Evolutionary conservation across 2,113 vertebrate species (phyloP).

Genomic region (Ahaetulla prasina): DNA sequence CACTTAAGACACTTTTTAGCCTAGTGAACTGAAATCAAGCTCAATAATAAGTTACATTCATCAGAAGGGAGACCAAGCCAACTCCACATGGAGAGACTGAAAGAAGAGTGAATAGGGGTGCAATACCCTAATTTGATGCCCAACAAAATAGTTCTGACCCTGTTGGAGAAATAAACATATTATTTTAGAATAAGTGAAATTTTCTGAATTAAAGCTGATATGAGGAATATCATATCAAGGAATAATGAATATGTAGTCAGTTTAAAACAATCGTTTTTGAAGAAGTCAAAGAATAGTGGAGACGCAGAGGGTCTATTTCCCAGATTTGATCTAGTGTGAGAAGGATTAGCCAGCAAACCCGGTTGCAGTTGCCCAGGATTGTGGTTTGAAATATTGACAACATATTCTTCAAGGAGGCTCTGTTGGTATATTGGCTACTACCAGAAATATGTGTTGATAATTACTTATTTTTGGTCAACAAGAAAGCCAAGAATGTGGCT

Average conservation of each 20-base stretch:
- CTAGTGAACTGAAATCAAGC: neutral
- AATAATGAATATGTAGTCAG: neutral
- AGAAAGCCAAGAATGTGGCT: too few species aligned
- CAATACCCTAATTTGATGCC: neutral
- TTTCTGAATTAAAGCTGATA: neutral
- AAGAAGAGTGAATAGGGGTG: neutral
- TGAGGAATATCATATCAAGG: neutral
- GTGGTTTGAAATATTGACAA: too few species aligned
- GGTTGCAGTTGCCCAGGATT: too few species aligned
- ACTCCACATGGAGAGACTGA: neutral
- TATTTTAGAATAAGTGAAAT: neutral
- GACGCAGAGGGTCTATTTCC: neutral
- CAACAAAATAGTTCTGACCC: neutral
- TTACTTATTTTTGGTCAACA: too few species aligned
- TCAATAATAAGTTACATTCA: neutral
- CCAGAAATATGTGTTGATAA: too few species aligned
- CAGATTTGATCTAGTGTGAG: too few species aligned
- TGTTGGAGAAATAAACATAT: neutral
- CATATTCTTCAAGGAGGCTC: too few species aligned
- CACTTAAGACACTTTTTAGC: neutral
- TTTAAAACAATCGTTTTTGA: neutral
- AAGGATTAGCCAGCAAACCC: too few species aligned
- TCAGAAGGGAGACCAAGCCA: neutral
- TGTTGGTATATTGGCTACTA: too few species aligned
- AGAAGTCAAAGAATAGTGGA: neutral